phyloP scores from a whole-genome alignment of 2,113 vertebrate species.

The Ictalurus furcatus region DNA sequence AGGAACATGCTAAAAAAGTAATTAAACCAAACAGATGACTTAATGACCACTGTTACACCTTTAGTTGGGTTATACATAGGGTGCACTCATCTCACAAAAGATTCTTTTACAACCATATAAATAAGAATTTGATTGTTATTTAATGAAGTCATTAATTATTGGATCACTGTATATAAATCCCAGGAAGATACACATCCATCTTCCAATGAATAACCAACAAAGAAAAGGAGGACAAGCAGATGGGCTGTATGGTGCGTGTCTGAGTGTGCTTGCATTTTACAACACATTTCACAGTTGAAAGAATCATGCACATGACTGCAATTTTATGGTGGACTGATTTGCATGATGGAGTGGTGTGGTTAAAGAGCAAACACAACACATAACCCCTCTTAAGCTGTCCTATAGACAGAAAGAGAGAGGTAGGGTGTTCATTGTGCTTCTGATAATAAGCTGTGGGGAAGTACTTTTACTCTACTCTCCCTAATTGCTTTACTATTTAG shows the following conservation, averaged over 20 bases:
- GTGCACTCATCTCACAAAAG: background rate
- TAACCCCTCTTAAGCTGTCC: background rate
- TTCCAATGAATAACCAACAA: slow-evolving; percentile 58
- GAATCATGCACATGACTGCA: slow-evolving; percentile 57
- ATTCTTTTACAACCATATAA: slow-evolving; percentile 62
- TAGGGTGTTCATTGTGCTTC: background rate
- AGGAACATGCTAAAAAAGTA: background rate
- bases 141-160: slow-evolving; percentile 73
- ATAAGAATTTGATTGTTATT: slow-evolving; percentile 60
- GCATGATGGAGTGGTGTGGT: slow-evolving; percentile 61
- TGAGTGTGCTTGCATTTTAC: slow-evolving; percentile 34
- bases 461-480: slow-evolving; percentile 16
- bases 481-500: slow-evolving; percentile 25
- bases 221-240: slow-evolving; percentile 55
- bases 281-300: slow-evolving; percentile 44
- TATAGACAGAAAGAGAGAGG: slow-evolving; percentile 16
- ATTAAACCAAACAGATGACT: background rate
- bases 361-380: slow-evolving; percentile 60
- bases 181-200: slow-evolving; percentile 66
- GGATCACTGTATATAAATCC: slow-evolving; percentile 62
- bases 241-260: slow-evolving; percentile 44
- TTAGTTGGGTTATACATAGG: slow-evolving; percentile 45
- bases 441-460: background rate
- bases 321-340: slow-evolving; percentile 67
- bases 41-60: slow-evolving; percentile 15